phyloP scores from a whole-genome alignment of 2,888 invertebrate species.

The Gortyna flavago region DNA sequence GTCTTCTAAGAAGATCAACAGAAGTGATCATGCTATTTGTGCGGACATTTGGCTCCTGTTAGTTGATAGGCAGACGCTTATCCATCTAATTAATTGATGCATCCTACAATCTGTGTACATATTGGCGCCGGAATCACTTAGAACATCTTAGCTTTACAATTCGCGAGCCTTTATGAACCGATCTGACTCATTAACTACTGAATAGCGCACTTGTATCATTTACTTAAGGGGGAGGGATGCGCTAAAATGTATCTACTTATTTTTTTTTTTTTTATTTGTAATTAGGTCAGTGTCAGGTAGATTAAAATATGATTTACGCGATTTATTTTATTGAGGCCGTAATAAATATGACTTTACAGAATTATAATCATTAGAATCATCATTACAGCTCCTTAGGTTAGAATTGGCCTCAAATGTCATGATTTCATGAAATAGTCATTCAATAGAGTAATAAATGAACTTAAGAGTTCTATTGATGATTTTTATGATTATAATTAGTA shows the following conservation, averaged over 20 bases:
- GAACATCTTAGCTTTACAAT: slow-evolving; percentile 33
- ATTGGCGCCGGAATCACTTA: slow-evolving; percentile 21
- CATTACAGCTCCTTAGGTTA: no score
- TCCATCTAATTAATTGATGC: slow-evolving; percentile 40
- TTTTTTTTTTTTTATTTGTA: no score
- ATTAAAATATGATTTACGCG: no score
- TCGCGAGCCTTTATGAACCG: slow-evolving; percentile 20
- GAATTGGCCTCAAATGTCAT: not conserved
- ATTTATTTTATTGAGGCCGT: no score
- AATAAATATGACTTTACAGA: not conserved
- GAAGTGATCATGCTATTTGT: slow-evolving; percentile 31
- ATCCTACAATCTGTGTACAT: slow-evolving; percentile 26
- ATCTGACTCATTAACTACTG: slow-evolving; percentile 30
- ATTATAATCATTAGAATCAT: not conserved
- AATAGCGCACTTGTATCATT: slow-evolving; percentile 8
- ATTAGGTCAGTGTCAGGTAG: no score
- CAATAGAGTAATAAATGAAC: not conserved
- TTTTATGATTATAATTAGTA: no score
- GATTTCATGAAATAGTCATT: not conserved
- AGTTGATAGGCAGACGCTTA: slow-evolving; percentile 10
- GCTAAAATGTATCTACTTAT: no score
- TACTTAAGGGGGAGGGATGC: not conserved
- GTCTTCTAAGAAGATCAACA: slow-evolving; percentile 27
- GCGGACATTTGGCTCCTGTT: slow-evolving; percentile 25
- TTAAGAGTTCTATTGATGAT: not conserved